Percentiles rank a stretch among this genome's conserved stretches.
These are phyloP conservation scores for Lepidocyrtoides sp. DNA, from an alignment of 2,888 invertebrate genomes.

Conservation along the genomic window DNA sequence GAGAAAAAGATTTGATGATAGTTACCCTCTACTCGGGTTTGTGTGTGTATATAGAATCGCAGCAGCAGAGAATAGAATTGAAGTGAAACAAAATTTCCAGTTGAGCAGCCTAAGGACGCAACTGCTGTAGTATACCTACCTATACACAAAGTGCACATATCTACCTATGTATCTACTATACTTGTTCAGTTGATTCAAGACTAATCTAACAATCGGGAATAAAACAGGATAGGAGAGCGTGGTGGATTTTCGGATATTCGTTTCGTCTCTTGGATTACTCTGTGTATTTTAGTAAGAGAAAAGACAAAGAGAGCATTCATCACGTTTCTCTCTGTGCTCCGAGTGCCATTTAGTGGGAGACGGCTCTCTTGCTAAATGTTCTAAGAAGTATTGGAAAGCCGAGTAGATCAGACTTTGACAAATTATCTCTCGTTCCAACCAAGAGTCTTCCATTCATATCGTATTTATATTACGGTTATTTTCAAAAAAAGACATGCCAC, in stretches of 20 bases:
- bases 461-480: constrained; percentile 70
- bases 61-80: too few relatives aligned
- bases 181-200: constrained; percentile 50
- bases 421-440: constrained; percentile 79
- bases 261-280: constrained; percentile 35
- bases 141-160: not conserved
- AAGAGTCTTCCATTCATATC: constrained; percentile 66
- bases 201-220: constrained; percentile 70
- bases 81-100: not conserved
- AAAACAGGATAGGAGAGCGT: constrained; percentile 47
- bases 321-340: constrained; percentile 64
- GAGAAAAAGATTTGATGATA: constrained; percentile 55
- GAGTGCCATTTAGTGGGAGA: constrained; percentile 62
- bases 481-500: constrained; percentile 60
- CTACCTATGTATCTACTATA: not conserved
- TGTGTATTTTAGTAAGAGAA: constrained; percentile 42
- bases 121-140: not conserved
- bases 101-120: not conserved
- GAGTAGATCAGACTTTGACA: constrained; percentile 83
- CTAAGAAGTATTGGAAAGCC: constrained; percentile 77
- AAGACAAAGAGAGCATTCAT: constrained; percentile 80
- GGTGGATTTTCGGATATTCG: constrained; percentile 61
- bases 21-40: not conserved
- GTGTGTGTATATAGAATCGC: not conserved
- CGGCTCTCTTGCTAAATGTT: constrained; percentile 68